These are phyloP conservation scores for Wasmannia auropunctata DNA, from an alignment of 1,140 invertebrate species.

Conservation along the genomic window DNA sequence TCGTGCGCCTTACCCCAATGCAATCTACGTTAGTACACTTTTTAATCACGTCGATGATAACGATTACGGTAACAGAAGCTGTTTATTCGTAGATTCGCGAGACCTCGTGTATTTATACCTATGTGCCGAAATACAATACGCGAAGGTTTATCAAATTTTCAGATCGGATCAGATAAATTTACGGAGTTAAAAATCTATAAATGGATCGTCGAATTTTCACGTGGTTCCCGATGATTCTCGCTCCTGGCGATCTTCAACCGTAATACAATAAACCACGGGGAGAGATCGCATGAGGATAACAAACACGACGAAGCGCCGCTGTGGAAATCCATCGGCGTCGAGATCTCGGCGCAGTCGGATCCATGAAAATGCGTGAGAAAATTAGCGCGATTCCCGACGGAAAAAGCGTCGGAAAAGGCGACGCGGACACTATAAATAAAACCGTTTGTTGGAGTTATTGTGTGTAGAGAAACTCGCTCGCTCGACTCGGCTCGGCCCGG, in stretches of 20 bases:
- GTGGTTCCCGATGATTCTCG: not conserved
- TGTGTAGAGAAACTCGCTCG: not conserved
- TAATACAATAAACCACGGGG: not conserved
- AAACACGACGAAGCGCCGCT: not conserved
- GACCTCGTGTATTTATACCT: too few relatives aligned
- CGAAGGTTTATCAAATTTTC: not conserved
- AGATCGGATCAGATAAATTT: not conserved
- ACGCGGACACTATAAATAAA: slow-evolving; percentile 49
- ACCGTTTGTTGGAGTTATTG: slow-evolving; percentile 41
- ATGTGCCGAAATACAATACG: not conserved
- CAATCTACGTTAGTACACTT: not conserved
- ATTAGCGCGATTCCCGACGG: not conserved
- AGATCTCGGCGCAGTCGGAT: not conserved
- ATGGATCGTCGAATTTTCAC: not conserved
- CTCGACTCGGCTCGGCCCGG: not conserved
- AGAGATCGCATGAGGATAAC: not conserved
- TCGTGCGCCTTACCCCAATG: not conserved
- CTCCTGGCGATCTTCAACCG: not conserved
- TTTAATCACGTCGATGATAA: not conserved
- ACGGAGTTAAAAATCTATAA: not conserved
- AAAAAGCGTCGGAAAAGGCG: not conserved
- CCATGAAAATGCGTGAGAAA: not conserved
- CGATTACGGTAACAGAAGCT: not conserved
- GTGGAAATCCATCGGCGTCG: not conserved
- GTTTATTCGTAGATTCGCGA: not conserved